Evolutionary conservation across 2,888 invertebrate species (phyloP).

Genomic region (Phoronis australis): DNA sequence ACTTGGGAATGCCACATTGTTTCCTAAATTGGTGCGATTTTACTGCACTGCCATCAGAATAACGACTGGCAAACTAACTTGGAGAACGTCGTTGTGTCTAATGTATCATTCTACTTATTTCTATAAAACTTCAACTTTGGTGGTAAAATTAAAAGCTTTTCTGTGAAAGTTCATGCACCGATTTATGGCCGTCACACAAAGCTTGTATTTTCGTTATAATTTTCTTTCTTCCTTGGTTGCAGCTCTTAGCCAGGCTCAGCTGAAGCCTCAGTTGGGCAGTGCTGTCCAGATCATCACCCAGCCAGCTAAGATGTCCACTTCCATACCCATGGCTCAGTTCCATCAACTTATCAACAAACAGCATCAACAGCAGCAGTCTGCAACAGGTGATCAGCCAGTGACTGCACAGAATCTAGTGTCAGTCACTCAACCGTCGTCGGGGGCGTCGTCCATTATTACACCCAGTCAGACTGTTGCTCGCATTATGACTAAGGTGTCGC

Average conservation of each 20-base stretch:
- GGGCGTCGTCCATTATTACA: neutral
- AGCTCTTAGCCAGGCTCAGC: conserved; percentile 21
- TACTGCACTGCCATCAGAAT: too few species aligned
- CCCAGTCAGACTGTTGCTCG: conserved; percentile 14
- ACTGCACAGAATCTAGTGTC: too few species aligned
- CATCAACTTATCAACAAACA: conserved; percentile 68
- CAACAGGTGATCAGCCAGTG: conserved; percentile 38
- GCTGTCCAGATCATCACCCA: conserved; percentile 64
- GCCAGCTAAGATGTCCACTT: conserved; percentile 42
- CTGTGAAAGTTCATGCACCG: neutral
- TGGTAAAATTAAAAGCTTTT: too few species aligned
- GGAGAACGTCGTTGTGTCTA: too few species aligned
- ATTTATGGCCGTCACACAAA: too few species aligned
- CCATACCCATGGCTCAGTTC: conserved; percentile 62
- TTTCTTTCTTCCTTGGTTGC: conserved; percentile 3
- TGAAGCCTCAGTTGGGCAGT: conserved; percentile 24
- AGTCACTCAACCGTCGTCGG: too few species aligned
- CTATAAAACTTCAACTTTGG: too few species aligned
- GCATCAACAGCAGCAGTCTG: conserved; percentile 43
- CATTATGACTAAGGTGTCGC: conserved; percentile 23
- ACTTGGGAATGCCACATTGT: too few species aligned
- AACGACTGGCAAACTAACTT: too few species aligned
- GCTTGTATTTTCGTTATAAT: too few species aligned
- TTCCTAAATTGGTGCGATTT: too few species aligned
- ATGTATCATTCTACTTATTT: too few species aligned